Base-by-base conservation (phyloP, 2,113 vertebrate genomes). In the Mungos mungo region DNA sequence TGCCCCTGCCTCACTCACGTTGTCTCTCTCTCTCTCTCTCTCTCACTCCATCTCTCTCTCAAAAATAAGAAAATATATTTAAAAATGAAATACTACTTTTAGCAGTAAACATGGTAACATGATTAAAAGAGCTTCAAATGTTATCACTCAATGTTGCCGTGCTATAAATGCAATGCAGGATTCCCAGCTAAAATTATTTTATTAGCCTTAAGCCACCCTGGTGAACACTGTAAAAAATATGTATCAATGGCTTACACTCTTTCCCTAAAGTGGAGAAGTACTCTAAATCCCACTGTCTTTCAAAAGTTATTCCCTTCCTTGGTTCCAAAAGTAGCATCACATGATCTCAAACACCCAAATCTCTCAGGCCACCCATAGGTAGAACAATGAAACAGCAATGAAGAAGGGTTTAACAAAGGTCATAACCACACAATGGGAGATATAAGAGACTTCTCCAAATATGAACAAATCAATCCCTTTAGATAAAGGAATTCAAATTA, bases 401-500 rank as follows among this genome's bases (percentile, higher is more conserved):
- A 88, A 63, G 45, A 83, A 57, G 21, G 47, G 41, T 85, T 87
- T 86, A 71, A 95, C 27, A 74, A 89, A 92, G n/a, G 23, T 60
- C 14, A 0, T 76, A 80, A 93, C 31, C 45, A 87, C 80, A 94
- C 54, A 76, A 0, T 76, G 33, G 16, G 14, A 96, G 65, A 77
- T 50, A 71, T 25, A 87, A 66, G 18, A 87, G 8, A 85, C 13
- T 68, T 84, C 63, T 88, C n/a, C 66, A 21, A 95, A 93, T 80
- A 66, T 54, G 88, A 96, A 94, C 27, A 95, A 96, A 96, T 38
- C 52, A 93, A 74, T 87, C 47, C 93, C 81, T 68, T 92, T 63
- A 47, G 50, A 90, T 81, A 92, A 82, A 38, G 54, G 29, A 88
- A 90, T 74, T 86, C 63, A 90, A 94, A 95, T 27, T 86, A 90